Percentiles rank a stretch among this genome's conserved stretches.
Evolutionary conservation across 1,140 invertebrate genomes (phyloP).

Genomic region (Adelges cooleyi): DNA sequence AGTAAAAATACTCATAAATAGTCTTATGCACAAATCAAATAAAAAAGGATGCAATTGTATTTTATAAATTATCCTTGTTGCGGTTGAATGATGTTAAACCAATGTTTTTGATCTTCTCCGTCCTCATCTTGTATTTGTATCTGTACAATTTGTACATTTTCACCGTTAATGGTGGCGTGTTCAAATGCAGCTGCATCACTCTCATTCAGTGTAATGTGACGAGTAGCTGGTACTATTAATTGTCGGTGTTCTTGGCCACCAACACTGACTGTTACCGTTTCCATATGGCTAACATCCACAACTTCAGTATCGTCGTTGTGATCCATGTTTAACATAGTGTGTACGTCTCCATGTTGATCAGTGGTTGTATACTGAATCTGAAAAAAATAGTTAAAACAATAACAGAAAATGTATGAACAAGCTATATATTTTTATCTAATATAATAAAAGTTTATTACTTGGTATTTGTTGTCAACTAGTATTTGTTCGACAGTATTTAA

Average conservation of each 20-base stretch:
- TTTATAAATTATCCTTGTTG: conserved; percentile 21
- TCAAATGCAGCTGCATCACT: conserved; percentile 29
- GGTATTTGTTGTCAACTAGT: conserved; percentile 45
- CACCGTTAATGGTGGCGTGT: conserved; percentile 33
- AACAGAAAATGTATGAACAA: not conserved
- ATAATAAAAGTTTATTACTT: conserved; percentile 29
- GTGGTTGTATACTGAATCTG: conserved; percentile 9
- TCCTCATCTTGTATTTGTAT: conserved; percentile 32
- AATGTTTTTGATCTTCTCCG: conserved; percentile 32
- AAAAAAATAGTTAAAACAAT: not conserved
- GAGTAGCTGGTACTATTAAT: conserved; percentile 26
- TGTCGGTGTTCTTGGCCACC: conserved; percentile 24
- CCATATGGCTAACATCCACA: conserved; percentile 24
- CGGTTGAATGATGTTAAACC: conserved; percentile 34
- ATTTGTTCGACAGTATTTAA: conserved; percentile 37
- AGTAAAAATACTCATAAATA: not conserved
- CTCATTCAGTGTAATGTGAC: conserved; percentile 25
- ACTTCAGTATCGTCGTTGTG: conserved; percentile 18
- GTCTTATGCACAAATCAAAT: not conserved
- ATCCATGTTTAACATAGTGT: conserved; percentile 21
- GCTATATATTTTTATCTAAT: not conserved
- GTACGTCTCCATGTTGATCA: conserved; percentile 20
- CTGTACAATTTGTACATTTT: conserved; percentile 35
- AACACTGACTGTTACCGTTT: conserved; percentile 24
- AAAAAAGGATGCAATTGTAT: too few relatives aligned